Base-by-base conservation (phyloP, 2,888 invertebrate genomes). In the Tipula unca region DNA sequence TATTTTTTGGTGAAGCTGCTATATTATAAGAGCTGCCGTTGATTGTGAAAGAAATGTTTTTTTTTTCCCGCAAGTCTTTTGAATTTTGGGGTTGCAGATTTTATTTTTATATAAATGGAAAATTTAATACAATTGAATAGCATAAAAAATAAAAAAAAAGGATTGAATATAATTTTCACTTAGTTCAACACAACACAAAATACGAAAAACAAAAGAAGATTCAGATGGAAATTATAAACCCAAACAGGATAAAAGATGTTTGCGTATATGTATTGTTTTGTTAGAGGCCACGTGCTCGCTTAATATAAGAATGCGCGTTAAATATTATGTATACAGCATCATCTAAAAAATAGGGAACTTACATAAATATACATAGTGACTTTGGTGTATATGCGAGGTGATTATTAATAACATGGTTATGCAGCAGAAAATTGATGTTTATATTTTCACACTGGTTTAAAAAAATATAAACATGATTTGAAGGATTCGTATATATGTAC, bases 121-220 rank as follows among this genome's bases (percentile, higher is more conserved):
- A 69, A 48, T n/a, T n/a, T 48, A 48, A 69, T 69, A 69, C 69
- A 48, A 48, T 48, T 48, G 48, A 48, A 39, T 39, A 10, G n/a
- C 39, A 10, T 39, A 39, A 2, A 54, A 54, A 17, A 54, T 17
- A 69, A 25, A 69, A 69, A 69, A 25, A 69, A 69, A 69, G 69
- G 69, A 69, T 69, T 69, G 69, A 69, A 69, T 69, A 69, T 69
- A 69, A 69, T 69, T 69, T 69, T 69, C 69, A 69, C 69, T 69
- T 69, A 69, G 69, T 25, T 20, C 25, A 69, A 25, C 69, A 69
- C 25, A 69, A 69, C 3, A 25, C 48, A 3, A 48, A 42, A 3
- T 4, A 42, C 42, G 2, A 48, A 48, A 69, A 20, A 69, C 69
- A 69, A 69, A 69, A 69, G 25, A 69, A 25, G 25, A 69, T 69